Percentiles rank a stretch among this genome's conserved stretches.
phyloP scores from a whole-genome alignment of 2,113 vertebrate genomes.

The Brachypodius melanocephalos region DNA sequence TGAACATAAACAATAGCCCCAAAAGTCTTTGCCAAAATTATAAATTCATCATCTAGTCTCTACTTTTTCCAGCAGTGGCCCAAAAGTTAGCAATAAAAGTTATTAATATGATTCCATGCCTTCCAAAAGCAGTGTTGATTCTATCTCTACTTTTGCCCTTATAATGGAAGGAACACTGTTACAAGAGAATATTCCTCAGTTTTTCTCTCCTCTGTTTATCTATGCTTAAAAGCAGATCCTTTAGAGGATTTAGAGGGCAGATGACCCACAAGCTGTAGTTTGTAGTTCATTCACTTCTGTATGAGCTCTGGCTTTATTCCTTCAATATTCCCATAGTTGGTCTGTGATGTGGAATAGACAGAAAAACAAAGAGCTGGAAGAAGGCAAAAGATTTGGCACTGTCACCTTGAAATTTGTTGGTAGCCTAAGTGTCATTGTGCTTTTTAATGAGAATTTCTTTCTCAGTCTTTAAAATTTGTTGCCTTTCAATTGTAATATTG shows the following conservation, averaged over 20 bases:
- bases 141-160: not conserved
- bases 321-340: not conserved
- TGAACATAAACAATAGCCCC: not conserved
- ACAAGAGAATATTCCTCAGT: not conserved
- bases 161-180: rapidly evolving
- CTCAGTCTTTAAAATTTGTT: not conserved
- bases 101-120: not conserved
- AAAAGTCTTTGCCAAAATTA: not conserved
- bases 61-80: not conserved
- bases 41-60: not conserved
- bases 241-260: not conserved
- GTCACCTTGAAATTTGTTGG: not conserved
- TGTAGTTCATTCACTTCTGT: not conserved
- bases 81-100: not conserved
- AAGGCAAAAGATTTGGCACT: constrained; percentile 4
- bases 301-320: not conserved
- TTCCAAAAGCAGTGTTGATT: not conserved
- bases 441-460: constrained; percentile 20
- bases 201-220: not conserved
- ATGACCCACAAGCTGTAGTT: not conserved
- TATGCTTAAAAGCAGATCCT: not conserved
- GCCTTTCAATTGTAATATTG: not conserved
- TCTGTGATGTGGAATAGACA: not conserved
- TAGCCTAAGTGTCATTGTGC: not conserved
- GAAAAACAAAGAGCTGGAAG: constrained; percentile 9